Evolutionary conservation across 2,888 invertebrate genomes (phyloP).

Genomic region (Melikaiella ostensackeni): DNA sequence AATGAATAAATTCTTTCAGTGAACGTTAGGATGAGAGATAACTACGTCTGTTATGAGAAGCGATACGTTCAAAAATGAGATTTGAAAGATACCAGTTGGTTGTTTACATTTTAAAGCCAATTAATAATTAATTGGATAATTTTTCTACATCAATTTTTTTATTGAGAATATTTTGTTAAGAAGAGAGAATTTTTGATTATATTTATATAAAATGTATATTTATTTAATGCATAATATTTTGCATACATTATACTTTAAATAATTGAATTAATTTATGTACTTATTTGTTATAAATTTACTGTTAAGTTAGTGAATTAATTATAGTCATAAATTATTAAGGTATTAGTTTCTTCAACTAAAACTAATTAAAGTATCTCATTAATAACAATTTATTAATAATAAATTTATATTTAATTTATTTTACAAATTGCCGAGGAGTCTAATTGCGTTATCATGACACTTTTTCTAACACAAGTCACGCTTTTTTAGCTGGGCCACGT

Average conservation of each 20-base stretch:
- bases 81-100: neutral
- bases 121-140: neutral
- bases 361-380: neutral
- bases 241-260: no score
- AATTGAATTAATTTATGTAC: no score
- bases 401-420: neutral
- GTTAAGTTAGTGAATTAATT: no score
- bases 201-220: no score
- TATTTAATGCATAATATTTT: no score
- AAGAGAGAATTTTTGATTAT: no score
- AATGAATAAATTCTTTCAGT: constrained; percentile 22
- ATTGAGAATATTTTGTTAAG: neutral
- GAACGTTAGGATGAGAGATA: neutral
- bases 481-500: neutral
- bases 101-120: neutral
- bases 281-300: neutral
- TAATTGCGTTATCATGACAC: neutral
- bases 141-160: neutral
- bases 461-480: neutral
- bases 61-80: neutral
- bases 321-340: neutral
- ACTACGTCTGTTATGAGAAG: neutral
- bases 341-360: neutral
- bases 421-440: neutral
- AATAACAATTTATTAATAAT: no score